phyloP scores from a whole-genome alignment of 1,140 invertebrate genomes.

The Odontomachus brunneus region DNA sequence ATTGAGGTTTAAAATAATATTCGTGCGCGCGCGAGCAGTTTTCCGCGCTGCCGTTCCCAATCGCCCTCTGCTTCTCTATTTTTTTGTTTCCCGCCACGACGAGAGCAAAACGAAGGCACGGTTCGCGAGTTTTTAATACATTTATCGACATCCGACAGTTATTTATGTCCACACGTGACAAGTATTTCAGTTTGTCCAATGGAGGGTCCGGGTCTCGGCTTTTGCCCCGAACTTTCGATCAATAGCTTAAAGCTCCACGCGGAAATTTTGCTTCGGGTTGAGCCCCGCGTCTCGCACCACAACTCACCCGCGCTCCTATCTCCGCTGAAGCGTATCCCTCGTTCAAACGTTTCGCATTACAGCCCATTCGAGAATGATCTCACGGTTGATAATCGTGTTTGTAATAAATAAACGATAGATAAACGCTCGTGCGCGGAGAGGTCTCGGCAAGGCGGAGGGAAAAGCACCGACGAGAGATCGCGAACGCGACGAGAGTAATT shows the following conservation, averaged over 20 bases:
- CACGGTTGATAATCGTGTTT: too few relatives aligned
- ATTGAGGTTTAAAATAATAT: constrained; percentile 32
- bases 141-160: constrained; percentile 81
- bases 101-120: constrained; percentile 80
- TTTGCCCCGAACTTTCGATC: constrained; percentile 61
- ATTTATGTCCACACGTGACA: constrained; percentile 77
- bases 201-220: constrained; percentile 60
- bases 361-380: too few relatives aligned
- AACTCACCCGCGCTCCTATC: neutral
- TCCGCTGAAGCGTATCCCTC: too few relatives aligned
- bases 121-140: constrained; percentile 81
- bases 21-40: constrained; percentile 12
- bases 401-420: too few relatives aligned
- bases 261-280: constrained; percentile 29
- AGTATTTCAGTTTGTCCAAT: constrained; percentile 66
- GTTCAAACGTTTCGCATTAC: too few relatives aligned
- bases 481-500: constrained; percentile 64
- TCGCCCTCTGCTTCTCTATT: constrained; percentile 75
- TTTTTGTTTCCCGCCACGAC: constrained; percentile 75
- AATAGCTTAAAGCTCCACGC: constrained; percentile 49
- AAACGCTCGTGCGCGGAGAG: too few relatives aligned
- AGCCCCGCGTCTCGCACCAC: neutral
- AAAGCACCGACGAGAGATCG: constrained; percentile 12
- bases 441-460: neutral
- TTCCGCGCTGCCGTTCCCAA: constrained; percentile 28